Conservation (phyloP, 1,140 invertebrate species). For the Cataglyphis hispanica region DNA sequence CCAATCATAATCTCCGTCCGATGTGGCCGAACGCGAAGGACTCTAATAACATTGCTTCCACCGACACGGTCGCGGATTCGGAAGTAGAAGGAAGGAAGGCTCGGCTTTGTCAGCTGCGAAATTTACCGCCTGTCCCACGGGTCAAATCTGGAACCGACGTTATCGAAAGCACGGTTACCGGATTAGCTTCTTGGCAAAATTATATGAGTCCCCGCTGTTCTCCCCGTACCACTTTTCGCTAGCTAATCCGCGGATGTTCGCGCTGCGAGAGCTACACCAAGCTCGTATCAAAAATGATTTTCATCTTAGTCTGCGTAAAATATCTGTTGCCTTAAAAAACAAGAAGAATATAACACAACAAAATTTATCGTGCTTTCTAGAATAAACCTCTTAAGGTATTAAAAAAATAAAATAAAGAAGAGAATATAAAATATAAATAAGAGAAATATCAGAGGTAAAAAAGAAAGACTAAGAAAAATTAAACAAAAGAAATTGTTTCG, state of each 20-base stretch:
- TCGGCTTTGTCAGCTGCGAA: conserved; percentile 71
- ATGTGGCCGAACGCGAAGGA: conserved; percentile 39
- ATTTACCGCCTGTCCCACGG: conserved; percentile 68
- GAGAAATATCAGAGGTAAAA: neutral
- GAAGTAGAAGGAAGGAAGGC: conserved; percentile 64
- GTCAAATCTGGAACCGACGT: conserved; percentile 63
- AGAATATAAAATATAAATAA: neutral
- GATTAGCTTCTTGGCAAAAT: conserved; percentile 70
- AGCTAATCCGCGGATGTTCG: conserved; percentile 47
- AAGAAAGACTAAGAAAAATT: neutral
- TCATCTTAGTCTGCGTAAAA: neutral
- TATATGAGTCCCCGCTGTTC: conserved; percentile 67
- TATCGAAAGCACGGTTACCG: conserved; percentile 57
- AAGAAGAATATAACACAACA: neutral
- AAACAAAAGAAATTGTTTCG: neutral
- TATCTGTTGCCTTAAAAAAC: neutral
- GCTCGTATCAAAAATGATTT: conserved; percentile 22
- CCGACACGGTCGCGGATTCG: conserved; percentile 22
- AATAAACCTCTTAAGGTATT: neutral
- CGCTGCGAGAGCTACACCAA: neutral
- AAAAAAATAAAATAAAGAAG: neutral
- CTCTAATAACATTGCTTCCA: conserved; percentile 64
- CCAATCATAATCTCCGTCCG: conserved; percentile 61
- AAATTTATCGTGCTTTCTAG: neutral
- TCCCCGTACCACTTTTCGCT: conserved; percentile 41